phyloP scores from a whole-genome alignment of 2,113 vertebrate genomes.

The Lutjanus erythropterus region DNA sequence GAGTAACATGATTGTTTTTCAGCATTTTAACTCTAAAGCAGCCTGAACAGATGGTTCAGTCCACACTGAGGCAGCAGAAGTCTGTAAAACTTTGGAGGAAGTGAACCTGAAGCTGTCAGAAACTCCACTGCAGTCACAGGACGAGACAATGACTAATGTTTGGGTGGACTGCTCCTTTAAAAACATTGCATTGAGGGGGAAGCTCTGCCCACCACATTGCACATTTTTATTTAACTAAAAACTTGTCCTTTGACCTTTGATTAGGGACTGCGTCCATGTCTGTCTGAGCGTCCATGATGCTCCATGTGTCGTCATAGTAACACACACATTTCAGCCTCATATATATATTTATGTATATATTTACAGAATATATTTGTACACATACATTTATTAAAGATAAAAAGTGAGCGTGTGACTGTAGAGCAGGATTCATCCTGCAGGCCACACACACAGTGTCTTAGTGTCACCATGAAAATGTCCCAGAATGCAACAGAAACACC shows the following conservation, averaged over 20 bases:
- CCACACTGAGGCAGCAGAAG: too few relatives aligned
- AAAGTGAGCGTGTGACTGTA: background rate
- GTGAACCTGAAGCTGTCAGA: background rate
- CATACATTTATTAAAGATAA: constrained; percentile 22
- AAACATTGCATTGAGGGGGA: background rate
- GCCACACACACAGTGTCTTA: background rate
- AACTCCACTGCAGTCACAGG: background rate
- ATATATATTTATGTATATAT: constrained; percentile 41
- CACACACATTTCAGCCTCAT: constrained; percentile 21
- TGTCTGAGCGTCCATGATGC: constrained; percentile 29
- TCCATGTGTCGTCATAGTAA: constrained; percentile 10
- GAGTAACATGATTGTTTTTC: too few relatives aligned
- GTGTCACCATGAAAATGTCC: constrained; percentile 40
- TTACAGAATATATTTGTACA: constrained; percentile 65
- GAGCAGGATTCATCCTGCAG: background rate
- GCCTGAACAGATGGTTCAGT: too few relatives aligned
- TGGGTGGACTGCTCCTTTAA: background rate
- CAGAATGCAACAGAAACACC: constrained; percentile 48
- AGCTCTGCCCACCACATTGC: background rate
- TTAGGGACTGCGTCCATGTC: constrained; percentile 21
- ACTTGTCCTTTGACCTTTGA: constrained; percentile 3
- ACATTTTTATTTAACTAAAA: background rate
- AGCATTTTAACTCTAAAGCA: too few relatives aligned
- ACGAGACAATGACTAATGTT: background rate
- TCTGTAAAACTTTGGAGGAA: background rate